Percentiles rank a stretch among this genome's conserved stretches.
These are phyloP conservation scores for Tyria jacobaeae DNA, from an alignment of 2,888 invertebrate species.

Conservation along the genomic window DNA sequence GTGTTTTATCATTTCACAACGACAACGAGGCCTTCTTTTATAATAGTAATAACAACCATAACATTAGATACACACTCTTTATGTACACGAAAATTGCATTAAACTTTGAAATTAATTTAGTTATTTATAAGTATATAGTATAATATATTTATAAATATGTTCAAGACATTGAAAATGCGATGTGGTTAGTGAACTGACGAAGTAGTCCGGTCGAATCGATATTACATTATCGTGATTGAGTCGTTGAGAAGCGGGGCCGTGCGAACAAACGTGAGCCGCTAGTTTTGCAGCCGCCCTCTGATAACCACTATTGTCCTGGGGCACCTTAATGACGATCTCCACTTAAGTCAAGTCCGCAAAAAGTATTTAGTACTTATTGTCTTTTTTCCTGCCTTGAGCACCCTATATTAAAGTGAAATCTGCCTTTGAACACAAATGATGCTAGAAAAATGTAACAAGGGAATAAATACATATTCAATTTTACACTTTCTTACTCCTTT, in stretches of 20 bases:
- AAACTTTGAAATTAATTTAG: no score
- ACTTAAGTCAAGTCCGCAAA: slow-evolving; percentile 16
- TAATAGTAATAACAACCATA: neutral
- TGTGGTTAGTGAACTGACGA: slow-evolving; percentile 29
- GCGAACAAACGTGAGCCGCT: slow-evolving; percentile 36
- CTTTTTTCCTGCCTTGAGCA: slow-evolving; percentile 25
- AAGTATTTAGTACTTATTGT: slow-evolving; percentile 37
- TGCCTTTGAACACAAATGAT: slow-evolving; percentile 32
- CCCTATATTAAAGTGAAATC: slow-evolving; percentile 18
- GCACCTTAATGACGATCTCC: slow-evolving; percentile 28
- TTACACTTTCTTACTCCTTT: no score
- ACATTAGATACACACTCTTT: no score
- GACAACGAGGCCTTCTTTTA: neutral
- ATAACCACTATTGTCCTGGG: slow-evolving; percentile 61
- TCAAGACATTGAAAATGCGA: neutral
- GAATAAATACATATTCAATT: no score
- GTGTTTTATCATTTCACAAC: neutral
- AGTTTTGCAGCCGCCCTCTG: slow-evolving; percentile 40
- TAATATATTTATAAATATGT: neutral
- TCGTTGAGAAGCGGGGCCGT: slow-evolving; percentile 24
- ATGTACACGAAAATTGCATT: no score
- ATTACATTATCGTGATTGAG: slow-evolving; percentile 51
- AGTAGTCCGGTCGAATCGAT: slow-evolving; percentile 47
- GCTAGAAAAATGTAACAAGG: slow-evolving; percentile 2
- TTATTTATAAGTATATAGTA: neutral